Evolutionary conservation across 2,888 invertebrate genomes (phyloP).

Genomic region (Melolontha melolontha): DNA sequence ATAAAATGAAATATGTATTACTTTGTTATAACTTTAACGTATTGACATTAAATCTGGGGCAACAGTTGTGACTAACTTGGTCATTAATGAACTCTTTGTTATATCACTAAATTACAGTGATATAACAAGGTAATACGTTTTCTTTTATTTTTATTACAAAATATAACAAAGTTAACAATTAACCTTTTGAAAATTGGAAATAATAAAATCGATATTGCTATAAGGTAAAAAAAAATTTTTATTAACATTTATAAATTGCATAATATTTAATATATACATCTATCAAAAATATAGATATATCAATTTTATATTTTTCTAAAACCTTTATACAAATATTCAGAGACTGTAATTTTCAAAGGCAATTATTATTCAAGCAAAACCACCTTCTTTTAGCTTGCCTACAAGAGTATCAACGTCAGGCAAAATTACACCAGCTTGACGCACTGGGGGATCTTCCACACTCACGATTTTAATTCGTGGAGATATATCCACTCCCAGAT

Average conservation of each 20-base stretch:
- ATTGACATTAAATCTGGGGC: no score
- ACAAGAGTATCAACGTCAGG: slow-evolving; percentile 94
- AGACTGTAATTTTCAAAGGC: slow-evolving; percentile 2
- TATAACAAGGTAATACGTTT: no score
- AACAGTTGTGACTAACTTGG: no score
- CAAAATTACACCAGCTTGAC: slow-evolving; percentile 90
- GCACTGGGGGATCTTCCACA: slow-evolving; percentile 95
- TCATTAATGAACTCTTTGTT: no score
- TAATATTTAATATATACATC: slow-evolving; percentile 8
- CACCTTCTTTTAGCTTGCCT: slow-evolving; percentile 88
- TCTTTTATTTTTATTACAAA: no score
- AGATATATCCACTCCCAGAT: slow-evolving; percentile 89
- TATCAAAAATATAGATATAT: slow-evolving; percentile 25
- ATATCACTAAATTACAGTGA: no score
- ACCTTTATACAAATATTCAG: neutral
- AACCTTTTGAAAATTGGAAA: no score
- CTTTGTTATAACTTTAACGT: no score
- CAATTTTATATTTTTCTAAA: neutral
- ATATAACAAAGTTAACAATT: no score
- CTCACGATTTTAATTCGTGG: slow-evolving; percentile 88
- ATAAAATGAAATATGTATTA: no score
- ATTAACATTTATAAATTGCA: neutral
- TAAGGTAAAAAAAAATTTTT: slow-evolving; percentile 36
- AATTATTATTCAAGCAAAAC: slow-evolving; percentile 68
- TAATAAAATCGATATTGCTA: neutral